Percentiles rank a stretch among this genome's conserved stretches.
Evolutionary conservation across 2,113 vertebrate genomes (phyloP).

Genomic region (Sylvicapra grimmia): DNA sequence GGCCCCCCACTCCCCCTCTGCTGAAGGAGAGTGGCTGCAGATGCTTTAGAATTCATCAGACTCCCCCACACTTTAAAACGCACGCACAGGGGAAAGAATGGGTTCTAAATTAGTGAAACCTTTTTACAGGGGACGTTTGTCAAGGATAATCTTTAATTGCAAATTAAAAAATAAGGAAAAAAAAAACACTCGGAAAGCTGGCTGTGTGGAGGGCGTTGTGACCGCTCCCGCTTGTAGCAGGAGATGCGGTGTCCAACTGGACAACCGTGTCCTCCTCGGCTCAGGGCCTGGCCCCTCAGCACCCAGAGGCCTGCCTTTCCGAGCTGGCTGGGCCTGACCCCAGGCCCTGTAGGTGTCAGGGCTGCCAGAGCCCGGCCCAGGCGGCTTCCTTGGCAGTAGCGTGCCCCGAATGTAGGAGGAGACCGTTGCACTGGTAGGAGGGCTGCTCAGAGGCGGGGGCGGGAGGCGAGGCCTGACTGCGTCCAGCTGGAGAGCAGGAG

Average conservation of each 20-base stretch:
- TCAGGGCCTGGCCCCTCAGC: rapidly evolving
- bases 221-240: rapidly evolving
- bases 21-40: neutral
- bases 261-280: rapidly evolving
- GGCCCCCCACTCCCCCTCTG: neutral
- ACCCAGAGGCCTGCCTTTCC: too few relatives aligned
- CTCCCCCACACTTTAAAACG: neutral
- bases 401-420: neutral
- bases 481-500: rapidly evolving
- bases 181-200: neutral
- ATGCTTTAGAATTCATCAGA: neutral
- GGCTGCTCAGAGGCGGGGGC: neutral
- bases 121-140: slow-evolving; percentile 42
- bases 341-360: neutral
- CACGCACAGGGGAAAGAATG: neutral
- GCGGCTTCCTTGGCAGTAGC: neutral
- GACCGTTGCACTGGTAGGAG: rapidly evolving
- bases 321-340: neutral
- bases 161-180: neutral
- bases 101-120: slow-evolving; percentile 35
- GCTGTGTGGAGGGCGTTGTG: neutral
- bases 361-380: neutral
- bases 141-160: slow-evolving; percentile 38
- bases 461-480: rapidly evolving
- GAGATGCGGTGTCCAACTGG: rapidly evolving